Evolutionary conservation across 2,888 invertebrate genomes (phyloP), one percentile per base, ranked within the genome.

Genomic region (Sialis lutaria): DNA sequence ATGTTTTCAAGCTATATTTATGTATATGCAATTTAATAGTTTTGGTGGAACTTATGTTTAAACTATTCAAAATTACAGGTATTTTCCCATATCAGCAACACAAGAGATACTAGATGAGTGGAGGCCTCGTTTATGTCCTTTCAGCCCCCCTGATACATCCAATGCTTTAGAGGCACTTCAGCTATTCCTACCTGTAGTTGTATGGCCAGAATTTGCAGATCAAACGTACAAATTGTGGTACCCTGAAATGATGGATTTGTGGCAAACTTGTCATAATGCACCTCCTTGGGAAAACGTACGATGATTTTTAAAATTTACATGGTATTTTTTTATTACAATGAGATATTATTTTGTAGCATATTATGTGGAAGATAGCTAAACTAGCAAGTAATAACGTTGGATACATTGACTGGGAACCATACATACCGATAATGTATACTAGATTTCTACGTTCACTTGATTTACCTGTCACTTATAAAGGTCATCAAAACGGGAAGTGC

Each of bases 81-180:
- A 83, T 61, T 84, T 84, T 60, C 73, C 81, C 48, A 64, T 77
- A 40, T 70, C 69, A 34, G 79, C 89, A 1, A 90, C 90, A 0
- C 75, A 78, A 63, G 92, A 93, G 65, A 88, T 95, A 57, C 64
- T 95, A 46, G 85, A 82, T 47, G 83, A 87, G 63, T 74, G 86
- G 60, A 71, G 83, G 46, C 92, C 92, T 1, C 72, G 73, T 54
- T 65, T 93, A 46, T 86, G 82, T 58, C 88, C 88, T 0, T 80
- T 83, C 67, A 71, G 75, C 44, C 62, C 67, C 5, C 67, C 72
- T 44, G 67, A 68, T 8, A 73, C 70, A 57, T 54, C 60, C 33
- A 58, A 66, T 49, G 64, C 71, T 9, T 65, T 85, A 48, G 70
- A 74, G 50, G 73, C 78, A 57, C 63, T 90, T 49, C 77, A 82